Evolutionary conservation across 2,888 invertebrate species (phyloP), one percentile per base, ranked within the genome.

Genomic region (Griposia aprilina): DNA sequence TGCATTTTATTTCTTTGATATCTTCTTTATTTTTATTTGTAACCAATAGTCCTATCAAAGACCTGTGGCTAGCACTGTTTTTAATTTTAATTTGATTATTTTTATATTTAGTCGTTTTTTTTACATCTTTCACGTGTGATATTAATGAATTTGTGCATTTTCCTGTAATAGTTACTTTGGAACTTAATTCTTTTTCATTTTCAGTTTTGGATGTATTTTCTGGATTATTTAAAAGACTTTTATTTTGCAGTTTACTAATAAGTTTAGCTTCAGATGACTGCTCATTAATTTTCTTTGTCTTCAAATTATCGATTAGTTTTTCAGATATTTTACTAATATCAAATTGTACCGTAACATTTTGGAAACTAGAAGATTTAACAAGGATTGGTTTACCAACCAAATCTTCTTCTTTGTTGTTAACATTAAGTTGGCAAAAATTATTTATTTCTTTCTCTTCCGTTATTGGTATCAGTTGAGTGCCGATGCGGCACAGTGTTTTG

Each of bases 71-170:
- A 26, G 30, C 20, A 30, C 10, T 48, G 30, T 26, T 45, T 11
- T 71, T n/a, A 0, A 26, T 62, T 55, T 79, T 79, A 11, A 36
- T 36, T 73, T 68, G 65, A 74, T 76, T 15, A 41, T 72, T 78
- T 52, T 83, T 86, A 65, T 75, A 76, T 67, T 83, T 83, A 41
- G 69, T 82, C 0, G 82, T 80, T 45, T 78, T 75, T 67, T 76
- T 85, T 6, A 81, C 36, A 69, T 85, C 78, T 66, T 81, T 84
- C 13, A 87, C 74, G 15, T 80, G 48, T 0, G 62, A n/a, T 17
- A 4, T 66, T 41, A 17, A 15, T 41, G 63, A n/a, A 17, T 68
- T 45, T 26, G n/a, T 5, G 6, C 1, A 26, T 60, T 65, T 74
- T 11, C 52, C 45, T 52, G 20, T 26, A 26, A 36, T 23, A 26